Evolutionary conservation across 2,888 invertebrate genomes (phyloP), one percentile per base, ranked within the genome.

Genomic region (Ormyrus thymus): DNA sequence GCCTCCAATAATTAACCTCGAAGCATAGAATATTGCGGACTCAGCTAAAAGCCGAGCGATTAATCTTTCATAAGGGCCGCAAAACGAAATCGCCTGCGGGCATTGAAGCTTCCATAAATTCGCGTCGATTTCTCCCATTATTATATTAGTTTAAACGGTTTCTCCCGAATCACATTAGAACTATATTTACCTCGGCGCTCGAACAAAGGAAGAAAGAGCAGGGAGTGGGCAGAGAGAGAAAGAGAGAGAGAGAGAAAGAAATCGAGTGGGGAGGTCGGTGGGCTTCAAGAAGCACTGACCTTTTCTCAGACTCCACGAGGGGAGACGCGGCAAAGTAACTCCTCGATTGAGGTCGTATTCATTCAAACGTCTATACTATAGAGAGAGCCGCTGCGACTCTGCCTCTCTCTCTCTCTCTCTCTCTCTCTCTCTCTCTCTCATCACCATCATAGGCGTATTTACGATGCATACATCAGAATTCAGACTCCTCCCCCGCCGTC

Each of bases 271-370:
- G n/a, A 43, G 5, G 43, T 46, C 55, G 43, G 15, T n/a, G 51
- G 51, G 15, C 48, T 46, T 29, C 13, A 71, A 53, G 71, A 72
- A 77, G 59, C 77, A 72, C 77, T 77, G 71, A 77, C 71, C 71
- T 77, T 77, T 65, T 65, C 71, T 55, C 50, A 4, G 13, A 5
- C 50, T n/a, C 11, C 1, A 6, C 55, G 46, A 5, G 51, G 11
- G 15, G 55, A 72, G 58, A 74, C 58, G 11, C 58, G 45, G 13
- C 45, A 6, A 50, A 29, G 29, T 29, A 29, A 29, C 29, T 29
- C 29, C 50, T 51, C 64, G 76, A 76, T 69, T 53, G 76, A 69
- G 76, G 76, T 76, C 76, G 69, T 9, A 45, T 62, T 62, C 68
- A 62, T 69, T 76, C 61, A 76, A 53, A 62, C 46, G 43, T 8